Evolutionary conservation across 2,113 vertebrate genomes (phyloP), one percentile per base, ranked within the genome.

Genomic region (Takifugu bimaculatus): DNA sequence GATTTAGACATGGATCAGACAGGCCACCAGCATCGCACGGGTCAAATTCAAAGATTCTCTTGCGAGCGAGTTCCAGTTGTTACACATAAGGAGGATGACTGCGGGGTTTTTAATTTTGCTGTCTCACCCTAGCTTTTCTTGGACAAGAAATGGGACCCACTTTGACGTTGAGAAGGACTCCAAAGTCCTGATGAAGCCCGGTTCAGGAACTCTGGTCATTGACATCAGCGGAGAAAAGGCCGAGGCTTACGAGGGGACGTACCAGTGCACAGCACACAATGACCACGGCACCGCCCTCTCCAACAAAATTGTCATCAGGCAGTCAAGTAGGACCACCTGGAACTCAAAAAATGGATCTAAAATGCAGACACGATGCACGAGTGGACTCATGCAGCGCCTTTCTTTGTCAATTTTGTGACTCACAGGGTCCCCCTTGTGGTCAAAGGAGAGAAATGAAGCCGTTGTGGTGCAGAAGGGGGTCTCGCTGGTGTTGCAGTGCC

Each of bases 401-500:
- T 67, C 47, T 63, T 56, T 80, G 70, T 60, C 13, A 10, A 60
- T 66, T 60, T 1, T 60, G 66, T 64, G 64, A 86, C 83, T 86
- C 75, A 0, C 82, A 99, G 96, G 95, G 77, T 97, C 96, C 29
- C 96, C 96, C 68, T 88, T 99, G 81, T 99, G 96, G 96, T 94
- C 95, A 0, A 98, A 98, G 88, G 96, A 99, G 87, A 96, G 89
- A 78, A 90, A 93, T 65, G 93, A 97, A 75, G 93, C 92, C 68
- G 91, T 96, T 43, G 80, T 70, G 0, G 92, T 95, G 80, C 92
- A 83, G 32, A 91, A 82, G 80, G 96, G 96, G 58, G 90, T 91
- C 68, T 87, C 93, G 26, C 80, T 96, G 14, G 91, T 98, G 25
- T 91, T 98, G 64, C 93, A 92, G 63, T 98, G 96, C 78, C 91